Conservation (phyloP, 1,140 invertebrate genomes). For the Mylabris phalerata region DNA sequence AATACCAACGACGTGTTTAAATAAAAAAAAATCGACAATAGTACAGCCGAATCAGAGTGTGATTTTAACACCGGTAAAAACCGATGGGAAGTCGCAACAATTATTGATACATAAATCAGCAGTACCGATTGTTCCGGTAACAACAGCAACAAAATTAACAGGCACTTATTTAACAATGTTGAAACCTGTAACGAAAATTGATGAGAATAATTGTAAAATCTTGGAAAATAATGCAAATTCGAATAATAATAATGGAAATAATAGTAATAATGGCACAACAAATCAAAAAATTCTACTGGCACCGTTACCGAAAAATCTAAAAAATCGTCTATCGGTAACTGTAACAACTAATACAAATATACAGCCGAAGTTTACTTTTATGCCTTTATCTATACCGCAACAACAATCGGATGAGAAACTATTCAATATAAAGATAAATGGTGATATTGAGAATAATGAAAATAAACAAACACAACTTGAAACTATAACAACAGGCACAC, state of each 20-base stretch:
- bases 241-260: background rate
- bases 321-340: slow-evolving; percentile 41
- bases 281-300: slow-evolving; percentile 35
- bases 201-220: slow-evolving; percentile 7
- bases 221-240: background rate
- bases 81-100: slow-evolving; percentile 23
- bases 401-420: slow-evolving; percentile 42
- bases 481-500: slow-evolving; percentile 28
- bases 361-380: slow-evolving; percentile 45
- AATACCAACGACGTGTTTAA: slow-evolving; percentile 9
- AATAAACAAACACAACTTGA: too few species aligned
- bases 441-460: slow-evolving; percentile 26
- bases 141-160: slow-evolving; percentile 24
- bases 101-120: slow-evolving; percentile 30
- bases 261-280: background rate
- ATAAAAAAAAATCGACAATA: slow-evolving; percentile 14
- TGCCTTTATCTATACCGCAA: slow-evolving; percentile 45
- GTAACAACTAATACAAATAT: slow-evolving; percentile 39
- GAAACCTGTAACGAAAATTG: slow-evolving; percentile 30
- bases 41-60: slow-evolving; percentile 27
- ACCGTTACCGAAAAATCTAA: slow-evolving; percentile 49
- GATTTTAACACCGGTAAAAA: slow-evolving; percentile 29
- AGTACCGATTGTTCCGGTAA: slow-evolving; percentile 22
- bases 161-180: slow-evolving; percentile 36
- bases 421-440: slow-evolving; percentile 51